Conservation (phyloP, 2,113 vertebrate genomes). For the Brachypteracias leptosomus region DNA sequence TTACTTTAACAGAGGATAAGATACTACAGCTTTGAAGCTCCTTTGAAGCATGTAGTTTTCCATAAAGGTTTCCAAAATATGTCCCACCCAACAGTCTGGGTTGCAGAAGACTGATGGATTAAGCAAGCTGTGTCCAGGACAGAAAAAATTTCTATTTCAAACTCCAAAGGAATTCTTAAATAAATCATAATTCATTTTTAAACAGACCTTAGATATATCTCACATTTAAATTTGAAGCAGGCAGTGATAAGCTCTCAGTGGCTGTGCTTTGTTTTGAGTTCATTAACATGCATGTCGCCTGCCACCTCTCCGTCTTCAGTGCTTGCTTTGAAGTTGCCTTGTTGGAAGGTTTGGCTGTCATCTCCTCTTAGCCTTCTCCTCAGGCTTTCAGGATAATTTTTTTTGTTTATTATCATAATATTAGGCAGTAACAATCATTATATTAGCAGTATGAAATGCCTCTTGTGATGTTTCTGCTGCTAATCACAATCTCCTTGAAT, state of each 20-base stretch:
- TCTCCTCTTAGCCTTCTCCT: not conserved
- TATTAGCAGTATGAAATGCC: not conserved
- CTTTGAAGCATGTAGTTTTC: not conserved
- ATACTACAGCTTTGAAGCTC: not conserved
- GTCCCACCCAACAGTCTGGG: not conserved
- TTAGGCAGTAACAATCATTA: not conserved
- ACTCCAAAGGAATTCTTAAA: not conserved
- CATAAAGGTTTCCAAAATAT: not conserved
- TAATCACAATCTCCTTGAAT: not conserved
- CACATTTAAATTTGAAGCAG: not conserved
- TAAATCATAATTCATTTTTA: not conserved
- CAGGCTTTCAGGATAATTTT: not conserved
- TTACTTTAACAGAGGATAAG: not conserved
- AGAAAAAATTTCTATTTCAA: not conserved
- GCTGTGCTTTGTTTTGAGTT: not conserved
- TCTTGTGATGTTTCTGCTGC: not conserved
- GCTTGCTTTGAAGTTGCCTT: not conserved
- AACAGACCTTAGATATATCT: not conserved
- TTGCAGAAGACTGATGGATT: not conserved
- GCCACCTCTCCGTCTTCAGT: not conserved
- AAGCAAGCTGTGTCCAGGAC: not conserved
- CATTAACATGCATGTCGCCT: not conserved
- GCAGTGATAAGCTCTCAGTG: not conserved
- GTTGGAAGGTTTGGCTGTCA: not conserved
- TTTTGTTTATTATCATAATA: not conserved